Base-by-base conservation (phyloP, 2,888 invertebrate genomes). In the Trissolcus brochymenae region DNA sequence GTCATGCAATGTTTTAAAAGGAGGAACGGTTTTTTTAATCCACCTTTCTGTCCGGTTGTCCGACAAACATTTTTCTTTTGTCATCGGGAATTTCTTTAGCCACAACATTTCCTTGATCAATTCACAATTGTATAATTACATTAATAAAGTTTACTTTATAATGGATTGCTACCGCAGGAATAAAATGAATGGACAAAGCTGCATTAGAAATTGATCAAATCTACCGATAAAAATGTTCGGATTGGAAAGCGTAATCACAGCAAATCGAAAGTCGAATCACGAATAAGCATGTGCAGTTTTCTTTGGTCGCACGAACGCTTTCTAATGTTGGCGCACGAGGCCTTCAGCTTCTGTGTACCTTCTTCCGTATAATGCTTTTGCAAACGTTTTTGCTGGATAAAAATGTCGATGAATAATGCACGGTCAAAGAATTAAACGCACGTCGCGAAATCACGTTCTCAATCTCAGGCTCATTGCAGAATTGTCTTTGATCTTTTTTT, bases 381-480 rank as follows among this genome's bases (percentile, higher is more conserved):
- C 67, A 62, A 67, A 53, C 62, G 57, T 74, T 62, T 62, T 53
- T 62, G 16, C 25, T 49, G 60, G 54, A 79, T 76, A 75, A 67
- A 70, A 65, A 73, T 65, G 25, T 51, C 29, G 53, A 54, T 14
- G 54, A 56, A 55, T 66, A 46, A 54, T 6, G 35, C 29, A 6
- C 51, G 66, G 41, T 66, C 73, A 61, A 66, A 60, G 53, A 25
- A 54, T 72, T 65, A 54, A 59, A 35, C 57, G 65, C 54, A 40
- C 25, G 49, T 29, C 49, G 49, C 65, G 29, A 65, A 65, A 50
- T 50, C 29, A 25, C 46, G 41, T 50, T 54, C 19, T 51, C 13
- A 29, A 57, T 21, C 41, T 29, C n/a, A 46, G 16, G 49, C 25
- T 72, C 59, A 60, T 64, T 49, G 59, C 54, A 60, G 59, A 72